Base-by-base conservation (phyloP, 2,888 invertebrate genomes). In the Linyphia triangularis region DNA sequence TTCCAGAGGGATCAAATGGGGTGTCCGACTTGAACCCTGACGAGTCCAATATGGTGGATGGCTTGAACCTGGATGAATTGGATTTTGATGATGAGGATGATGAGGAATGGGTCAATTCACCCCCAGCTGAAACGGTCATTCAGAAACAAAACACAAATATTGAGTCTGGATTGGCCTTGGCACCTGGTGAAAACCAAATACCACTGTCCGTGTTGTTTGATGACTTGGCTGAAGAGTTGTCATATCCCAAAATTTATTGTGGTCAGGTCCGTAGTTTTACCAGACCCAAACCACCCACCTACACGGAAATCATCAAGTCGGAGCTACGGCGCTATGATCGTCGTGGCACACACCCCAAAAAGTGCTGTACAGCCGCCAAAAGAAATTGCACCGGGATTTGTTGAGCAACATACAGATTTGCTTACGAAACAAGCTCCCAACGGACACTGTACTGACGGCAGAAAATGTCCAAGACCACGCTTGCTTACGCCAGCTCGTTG, bases 141-240 rank as follows among this genome's bases (percentile, higher is more conserved):
- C 19, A 51, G 0, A 6, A n/a, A 22, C 0, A 7, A 0, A 22
- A 26, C 1, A 24, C 19, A 5, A 10, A 7, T 2, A 13, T 43
- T 9, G 13, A 67, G 6, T 30, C 16, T n/a, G 67, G 67, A 9
- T 2, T 73, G 24, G 37, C 26, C 9, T 91, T 91, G 51, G 91
- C 92, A 5, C 91, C 91, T 7, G 91, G 91, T 2, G 91, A 92
- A 90, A 88, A 88, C 10, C 90, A 91, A 78, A 63, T 57, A 28
- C 91, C 91, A 5, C 73, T 92, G 0, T 89, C 91, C 2, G 90
- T 91, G 88, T 90, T 91, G 40, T 79, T 89, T 37, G 89, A 91
- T 28, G 83, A 89, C 13, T 79, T 91, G 79, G 86, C 90, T 7
- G 91, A 92, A 43, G 57, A 67, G 28, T 59, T 85, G 22, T 51